Conservation (phyloP, 2,113 vertebrate genomes). For the Marcusenius ussheri region DNA sequence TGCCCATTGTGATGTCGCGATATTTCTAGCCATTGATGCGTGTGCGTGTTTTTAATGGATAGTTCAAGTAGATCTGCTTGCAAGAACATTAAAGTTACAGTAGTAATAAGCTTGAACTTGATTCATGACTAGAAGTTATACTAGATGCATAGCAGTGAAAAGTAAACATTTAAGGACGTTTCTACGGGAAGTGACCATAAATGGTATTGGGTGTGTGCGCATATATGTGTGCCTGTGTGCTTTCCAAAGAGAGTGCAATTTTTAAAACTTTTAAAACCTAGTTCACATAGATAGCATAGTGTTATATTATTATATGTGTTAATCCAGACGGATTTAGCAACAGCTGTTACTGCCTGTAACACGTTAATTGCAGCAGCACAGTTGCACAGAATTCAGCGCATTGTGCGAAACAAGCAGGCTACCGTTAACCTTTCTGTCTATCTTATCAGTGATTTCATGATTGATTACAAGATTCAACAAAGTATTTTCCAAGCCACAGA, state of each 20-base stretch:
- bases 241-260: neutral
- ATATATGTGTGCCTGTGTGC: neutral
- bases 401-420: neutral
- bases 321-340: neutral
- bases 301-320: neutral
- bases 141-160: neutral
- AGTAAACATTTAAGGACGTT: neutral
- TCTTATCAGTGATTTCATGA: neutral
- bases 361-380: neutral
- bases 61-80: neutral
- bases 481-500: neutral
- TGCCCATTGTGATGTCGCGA: neutral
- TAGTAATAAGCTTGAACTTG: neutral
- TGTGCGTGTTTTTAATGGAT: neutral
- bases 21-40: neutral
- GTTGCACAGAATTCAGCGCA: neutral
- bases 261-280: neutral
- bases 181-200: neutral
- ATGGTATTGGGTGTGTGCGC: neutral
- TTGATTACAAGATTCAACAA: neutral
- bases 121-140: neutral
- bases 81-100: neutral
- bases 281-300: neutral
- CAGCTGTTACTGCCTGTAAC: neutral
- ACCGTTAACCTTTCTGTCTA: neutral